Percentiles rank a stretch among this genome's conserved stretches.
Evolutionary conservation across 2,888 invertebrate species (phyloP).

Genomic region (Drosophila rellima): DNA sequence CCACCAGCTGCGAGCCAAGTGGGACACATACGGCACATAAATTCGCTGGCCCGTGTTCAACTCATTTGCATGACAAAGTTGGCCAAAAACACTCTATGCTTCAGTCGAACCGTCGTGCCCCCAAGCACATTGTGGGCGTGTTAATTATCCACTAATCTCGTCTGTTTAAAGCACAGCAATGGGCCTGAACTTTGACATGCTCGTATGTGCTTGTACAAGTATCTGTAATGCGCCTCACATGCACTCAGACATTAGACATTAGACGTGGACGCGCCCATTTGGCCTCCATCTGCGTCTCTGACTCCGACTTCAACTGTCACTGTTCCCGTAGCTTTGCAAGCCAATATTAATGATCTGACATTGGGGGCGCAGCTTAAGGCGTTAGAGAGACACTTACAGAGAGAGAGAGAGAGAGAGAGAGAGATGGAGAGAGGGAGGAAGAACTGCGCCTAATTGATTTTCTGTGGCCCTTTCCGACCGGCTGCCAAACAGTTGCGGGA

Average conservation of each 20-base stretch:
- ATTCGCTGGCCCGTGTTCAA: constrained; percentile 52
- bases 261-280: constrained; percentile 44
- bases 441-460: constrained; percentile 75
- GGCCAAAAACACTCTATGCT: constrained; percentile 63
- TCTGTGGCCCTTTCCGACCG: constrained; percentile 35
- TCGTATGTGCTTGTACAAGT: constrained; percentile 9
- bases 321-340: constrained; percentile 37
- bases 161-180: constrained; percentile 55
- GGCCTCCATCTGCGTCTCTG: constrained; percentile 45
- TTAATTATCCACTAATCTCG: constrained; percentile 80
- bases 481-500: constrained; percentile 53
- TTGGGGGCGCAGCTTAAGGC: constrained; percentile 57
- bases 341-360: constrained; percentile 63
- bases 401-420: background rate
- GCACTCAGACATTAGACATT: constrained; percentile 18
- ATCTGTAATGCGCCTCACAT: constrained; percentile 20
- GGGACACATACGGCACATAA: constrained; percentile 58
- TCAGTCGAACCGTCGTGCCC: constrained; percentile 10
- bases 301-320: constrained; percentile 37
- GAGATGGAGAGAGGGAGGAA: background rate
- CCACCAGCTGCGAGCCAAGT: constrained; percentile 64
- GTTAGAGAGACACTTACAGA: background rate
- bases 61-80: constrained; percentile 79
- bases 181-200: constrained; percentile 71
- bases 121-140: constrained; percentile 68